Evolutionary conservation across 2,888 invertebrate species (phyloP).

Genomic region (Loripinus fragilis): DNA sequence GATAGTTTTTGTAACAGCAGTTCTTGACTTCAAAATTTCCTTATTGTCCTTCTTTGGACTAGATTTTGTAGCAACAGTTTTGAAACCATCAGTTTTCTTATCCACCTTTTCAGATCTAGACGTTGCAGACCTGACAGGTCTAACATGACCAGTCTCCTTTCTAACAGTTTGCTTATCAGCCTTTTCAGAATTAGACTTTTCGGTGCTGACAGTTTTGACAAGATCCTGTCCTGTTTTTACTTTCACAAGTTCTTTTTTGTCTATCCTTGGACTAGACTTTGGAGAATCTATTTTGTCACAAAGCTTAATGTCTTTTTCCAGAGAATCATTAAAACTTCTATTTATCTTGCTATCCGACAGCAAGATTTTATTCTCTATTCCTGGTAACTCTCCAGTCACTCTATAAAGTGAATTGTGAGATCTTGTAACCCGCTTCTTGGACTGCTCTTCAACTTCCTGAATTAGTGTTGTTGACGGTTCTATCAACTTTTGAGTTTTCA

Average conservation of each 20-base stretch:
- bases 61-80: too few species aligned
- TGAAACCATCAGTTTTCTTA: too few species aligned
- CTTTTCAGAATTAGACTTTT: too few species aligned
- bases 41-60: neutral
- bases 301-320: neutral
- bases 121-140: too few species aligned
- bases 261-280: neutral
- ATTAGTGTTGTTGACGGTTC: neutral
- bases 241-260: neutral
- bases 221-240: too few species aligned
- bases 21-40: too few species aligned
- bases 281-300: neutral
- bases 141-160: too few species aligned
- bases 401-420: neutral
- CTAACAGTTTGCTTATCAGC: too few species aligned
- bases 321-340: neutral
- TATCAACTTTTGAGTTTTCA: neutral
- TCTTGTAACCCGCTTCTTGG: neutral
- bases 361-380: neutral
- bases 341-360: neutral
- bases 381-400: neutral
- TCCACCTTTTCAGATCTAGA: too few species aligned
- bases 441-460: neutral
- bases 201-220: neutral
- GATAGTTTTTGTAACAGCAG: too few species aligned